Base-by-base conservation (phyloP, 2,888 invertebrate genomes). In the Pachliopta kotzebuea region DNA sequence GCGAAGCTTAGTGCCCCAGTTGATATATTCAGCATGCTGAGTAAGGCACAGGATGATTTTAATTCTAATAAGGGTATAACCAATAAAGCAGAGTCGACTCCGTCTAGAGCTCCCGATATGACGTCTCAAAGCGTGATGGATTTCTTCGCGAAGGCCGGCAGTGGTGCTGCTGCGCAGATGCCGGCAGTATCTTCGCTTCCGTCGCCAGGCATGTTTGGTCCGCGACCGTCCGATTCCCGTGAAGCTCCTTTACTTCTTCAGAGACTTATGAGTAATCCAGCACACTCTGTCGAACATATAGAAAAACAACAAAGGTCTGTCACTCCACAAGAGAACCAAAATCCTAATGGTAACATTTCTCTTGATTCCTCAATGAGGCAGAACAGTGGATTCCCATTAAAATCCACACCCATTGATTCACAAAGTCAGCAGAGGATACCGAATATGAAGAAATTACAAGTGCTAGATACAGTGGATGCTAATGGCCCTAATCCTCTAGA, bases 11-110 rank as follows among this genome's bases (percentile, higher is more conserved):
- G 77, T 67, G 87, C 86, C 23, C 91, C 92, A 60, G 93, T 95
- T 24, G 95, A 96, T 77, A 96, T 96, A 83, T 96, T 97, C 81
- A 95, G 96, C 77, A 96, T 98, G 96, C 89, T 98, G 68, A 96
- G 95, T 63, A 96, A 96, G 85, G 98, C 98, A 7, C 97, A 98
- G 80, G 96, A 97, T 79, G 96, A 97, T 79, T 97, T 95, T 80
- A 96, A 96, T 81, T 95, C 93, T 56, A 94, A 90, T 72, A 91
- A 91, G 69, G 88, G 89, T 17, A 65, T 82, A 56, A 71, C 86
- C 68, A 83, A 76, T 64, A 87, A 88, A 68, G 77, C 77, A 66
- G 92, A 90, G 55, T 76, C 87, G 17, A 80, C 82, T 54, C 84
- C 90, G 11, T 92, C 93, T 2, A 88, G 94, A 66, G 93, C 94